Conservation (phyloP, 2,113 vertebrate genomes). For the Clarias magur region DNA sequence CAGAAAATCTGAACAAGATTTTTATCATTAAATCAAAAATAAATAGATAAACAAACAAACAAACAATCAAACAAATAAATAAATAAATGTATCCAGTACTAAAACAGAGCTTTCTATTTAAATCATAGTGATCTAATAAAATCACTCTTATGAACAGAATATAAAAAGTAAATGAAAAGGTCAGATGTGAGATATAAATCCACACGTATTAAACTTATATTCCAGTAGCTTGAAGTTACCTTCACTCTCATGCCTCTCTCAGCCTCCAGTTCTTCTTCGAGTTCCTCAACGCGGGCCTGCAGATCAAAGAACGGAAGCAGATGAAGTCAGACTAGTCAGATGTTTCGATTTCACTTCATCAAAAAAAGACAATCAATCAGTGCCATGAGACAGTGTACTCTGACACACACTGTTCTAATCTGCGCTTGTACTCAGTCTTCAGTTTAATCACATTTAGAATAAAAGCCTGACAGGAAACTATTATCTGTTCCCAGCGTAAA, state of each 20-base stretch:
- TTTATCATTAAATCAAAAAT: background rate
- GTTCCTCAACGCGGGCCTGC: conserved; percentile 77
- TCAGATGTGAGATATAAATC: background rate
- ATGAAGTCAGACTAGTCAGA: background rate
- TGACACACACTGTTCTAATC: background rate
- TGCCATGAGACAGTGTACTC: background rate
- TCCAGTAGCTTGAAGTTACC: conserved; percentile 58
- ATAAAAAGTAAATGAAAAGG: background rate
- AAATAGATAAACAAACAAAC: too few relatives aligned
- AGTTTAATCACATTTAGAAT: conserved; percentile 20
- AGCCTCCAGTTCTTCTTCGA: conserved; percentile 79
- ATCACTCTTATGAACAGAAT: background rate
- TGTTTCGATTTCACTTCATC: background rate
- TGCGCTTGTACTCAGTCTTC: background rate
- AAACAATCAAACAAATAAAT: too few relatives aligned
- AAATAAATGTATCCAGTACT: background rate
- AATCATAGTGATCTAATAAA: background rate
- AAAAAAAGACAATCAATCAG: background rate
- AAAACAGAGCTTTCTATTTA: background rate
- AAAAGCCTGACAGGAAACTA: conserved; percentile 21
- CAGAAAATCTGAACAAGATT: background rate
- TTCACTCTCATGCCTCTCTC: conserved; percentile 74
- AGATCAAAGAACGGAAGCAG: conserved; percentile 17
- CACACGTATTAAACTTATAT: background rate
- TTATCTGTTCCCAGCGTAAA: conserved; percentile 3